Evolutionary conservation across 1,140 invertebrate genomes (phyloP), one percentile per base, ranked within the genome.

Genomic region (Megathymus violae): DNA sequence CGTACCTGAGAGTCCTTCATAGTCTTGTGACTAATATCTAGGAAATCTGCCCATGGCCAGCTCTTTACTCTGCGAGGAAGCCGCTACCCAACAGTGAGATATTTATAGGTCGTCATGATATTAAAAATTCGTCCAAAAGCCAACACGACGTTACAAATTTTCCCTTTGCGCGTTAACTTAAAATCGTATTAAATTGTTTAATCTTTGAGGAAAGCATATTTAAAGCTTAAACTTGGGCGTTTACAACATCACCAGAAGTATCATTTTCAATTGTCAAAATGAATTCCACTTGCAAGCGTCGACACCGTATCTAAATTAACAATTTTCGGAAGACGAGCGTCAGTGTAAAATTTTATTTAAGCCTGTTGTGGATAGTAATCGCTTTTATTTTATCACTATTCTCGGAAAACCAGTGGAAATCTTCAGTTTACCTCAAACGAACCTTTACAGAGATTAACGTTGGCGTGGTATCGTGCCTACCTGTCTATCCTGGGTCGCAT

Each of bases 291-390:
- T 25, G 6, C 38, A 27, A 13, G 40, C 58, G 46, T 60, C 48
- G 58, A 41, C 61, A 40, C 54, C 50, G 59, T 67, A 31, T 9
- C 27, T 31, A 38, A 22, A 46, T 43, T 62, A 70, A 67, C 62
- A 71, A 66, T 67, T 70, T 69, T 58, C 61, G 47, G 22, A 73
- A 65, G 70, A 70, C 64, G 67, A 70, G 54, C n/a, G n/a, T 36
- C 61, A 70, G 71, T 76, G 71, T 73, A 77, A 70, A 69, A 63
- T 64, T 74, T 69, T 58, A 51, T 63, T 48, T 56, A 34, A 58
- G 62, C 47, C 25, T 66, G 62, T 66, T 62, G 59, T 54, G 46
- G 66, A 71, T 62, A 46, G 3, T 58, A 43, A 58, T 66, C 47
- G 19, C 41, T 73, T 69, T 71, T 51, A 44, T 62, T 43, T 47